Evolutionary conservation across 2,113 vertebrate genomes (phyloP).

Genomic region (Boleophthalmus pectinirostris): DNA sequence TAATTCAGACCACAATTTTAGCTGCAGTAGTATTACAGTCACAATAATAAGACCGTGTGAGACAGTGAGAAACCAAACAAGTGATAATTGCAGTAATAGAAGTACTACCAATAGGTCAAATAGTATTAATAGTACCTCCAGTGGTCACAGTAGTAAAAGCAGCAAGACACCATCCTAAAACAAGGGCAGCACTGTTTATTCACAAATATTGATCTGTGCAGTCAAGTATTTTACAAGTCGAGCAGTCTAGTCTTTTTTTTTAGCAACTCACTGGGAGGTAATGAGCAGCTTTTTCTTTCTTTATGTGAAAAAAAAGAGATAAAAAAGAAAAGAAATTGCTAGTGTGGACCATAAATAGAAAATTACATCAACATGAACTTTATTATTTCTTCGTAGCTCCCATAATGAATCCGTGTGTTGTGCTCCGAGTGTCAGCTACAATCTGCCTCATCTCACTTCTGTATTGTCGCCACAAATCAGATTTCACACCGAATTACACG

Average conservation of each 20-base stretch:
- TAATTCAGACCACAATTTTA: no score
- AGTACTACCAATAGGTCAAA: no score
- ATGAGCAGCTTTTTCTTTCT: neutral
- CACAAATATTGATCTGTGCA: neutral
- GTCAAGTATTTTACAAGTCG: neutral
- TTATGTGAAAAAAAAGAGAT: neutral
- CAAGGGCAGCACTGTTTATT: neutral
- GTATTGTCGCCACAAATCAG: conserved; percentile 50
- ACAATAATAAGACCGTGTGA: no score
- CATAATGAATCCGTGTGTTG: conserved; percentile 21
- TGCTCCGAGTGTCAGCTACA: conserved; percentile 5
- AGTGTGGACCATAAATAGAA: neutral
- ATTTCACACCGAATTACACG: conserved; percentile 52
- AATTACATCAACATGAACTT: conserved; percentile 2
- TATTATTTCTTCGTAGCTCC: neutral
- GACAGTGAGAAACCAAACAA: no score
- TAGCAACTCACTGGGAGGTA: neutral
- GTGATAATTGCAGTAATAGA: no score
- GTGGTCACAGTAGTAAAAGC: neutral
- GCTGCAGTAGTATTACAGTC: no score
- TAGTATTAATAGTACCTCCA: neutral
- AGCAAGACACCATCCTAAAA: neutral
- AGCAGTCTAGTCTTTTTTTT: neutral
- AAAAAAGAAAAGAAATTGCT: neutral
- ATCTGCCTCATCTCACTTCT: conserved; percentile 40